phyloP scores from a whole-genome alignment of 2,888 invertebrate species.

The Clunio marinus region DNA sequence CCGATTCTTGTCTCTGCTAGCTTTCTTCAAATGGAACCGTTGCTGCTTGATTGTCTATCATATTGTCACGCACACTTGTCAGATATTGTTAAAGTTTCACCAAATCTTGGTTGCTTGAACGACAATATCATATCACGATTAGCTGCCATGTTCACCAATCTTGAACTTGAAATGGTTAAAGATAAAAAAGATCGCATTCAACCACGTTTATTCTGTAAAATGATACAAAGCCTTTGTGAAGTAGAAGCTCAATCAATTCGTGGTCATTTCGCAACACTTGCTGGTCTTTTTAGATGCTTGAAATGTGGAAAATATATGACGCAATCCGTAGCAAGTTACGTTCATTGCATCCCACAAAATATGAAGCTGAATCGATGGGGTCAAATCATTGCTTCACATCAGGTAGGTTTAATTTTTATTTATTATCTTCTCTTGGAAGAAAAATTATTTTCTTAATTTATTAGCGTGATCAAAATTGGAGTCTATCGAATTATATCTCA shows the following conservation, averaged over 20 bases:
- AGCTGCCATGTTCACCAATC: constrained; percentile 82
- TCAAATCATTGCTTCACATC: constrained; percentile 66
- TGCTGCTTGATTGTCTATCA: constrained; percentile 78
- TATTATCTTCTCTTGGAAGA: too few species aligned
- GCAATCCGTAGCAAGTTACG: constrained; percentile 60
- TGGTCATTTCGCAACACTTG: constrained; percentile 77
- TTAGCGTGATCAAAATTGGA: constrained; percentile 72
- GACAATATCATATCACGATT: constrained; percentile 70
- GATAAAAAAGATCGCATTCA: constrained; percentile 88
- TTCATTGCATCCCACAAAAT: constrained; percentile 68
- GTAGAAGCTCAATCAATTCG: constrained; percentile 69
- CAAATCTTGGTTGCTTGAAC: constrained; percentile 83
- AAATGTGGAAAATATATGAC: constrained; percentile 49
- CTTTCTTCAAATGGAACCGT: constrained; percentile 87
- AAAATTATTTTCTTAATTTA: too few species aligned
- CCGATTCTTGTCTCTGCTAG: constrained; percentile 92
- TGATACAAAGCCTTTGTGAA: constrained; percentile 72
- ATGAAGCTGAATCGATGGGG: constrained; percentile 72
- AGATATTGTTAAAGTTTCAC: constrained; percentile 78
- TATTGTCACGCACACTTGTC: constrained; percentile 84
- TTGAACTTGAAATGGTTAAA: constrained; percentile 75
- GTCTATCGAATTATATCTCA: constrained; percentile 72
- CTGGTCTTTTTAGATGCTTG: constrained; percentile 68
- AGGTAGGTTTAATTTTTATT: too few species aligned
- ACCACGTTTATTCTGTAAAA: constrained; percentile 76